These are phyloP conservation scores for Mesorhabditis sp. DNA, from an alignment of 2,888 invertebrate genomes.

Conservation along the genomic window DNA sequence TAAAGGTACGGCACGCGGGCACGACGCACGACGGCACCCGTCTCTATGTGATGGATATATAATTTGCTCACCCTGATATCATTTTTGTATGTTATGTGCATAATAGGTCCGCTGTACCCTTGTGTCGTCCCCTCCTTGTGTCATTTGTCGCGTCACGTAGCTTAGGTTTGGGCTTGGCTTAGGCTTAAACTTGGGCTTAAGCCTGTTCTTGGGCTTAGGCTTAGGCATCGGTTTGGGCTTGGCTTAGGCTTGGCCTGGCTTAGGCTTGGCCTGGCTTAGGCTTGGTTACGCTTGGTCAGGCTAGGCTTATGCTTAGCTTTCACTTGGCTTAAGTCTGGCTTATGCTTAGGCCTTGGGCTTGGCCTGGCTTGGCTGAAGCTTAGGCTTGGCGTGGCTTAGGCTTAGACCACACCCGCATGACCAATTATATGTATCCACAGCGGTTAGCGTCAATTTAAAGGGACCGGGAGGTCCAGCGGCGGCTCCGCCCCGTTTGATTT, in stretches of 20 bases:
- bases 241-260: background rate
- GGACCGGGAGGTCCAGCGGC: no score
- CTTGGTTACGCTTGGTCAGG: background rate
- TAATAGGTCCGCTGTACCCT: background rate
- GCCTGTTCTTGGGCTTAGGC: no score
- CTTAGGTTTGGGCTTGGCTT: background rate
- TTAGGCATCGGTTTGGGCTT: background rate
- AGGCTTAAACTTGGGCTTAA: background rate
- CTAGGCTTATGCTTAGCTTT: background rate
- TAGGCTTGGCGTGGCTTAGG: background rate
- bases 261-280: no score
- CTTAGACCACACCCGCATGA: no score
- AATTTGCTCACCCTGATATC: background rate
- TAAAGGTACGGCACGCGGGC: conserved; percentile 1
- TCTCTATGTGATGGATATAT: conserved; percentile 1
- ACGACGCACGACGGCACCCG: background rate
- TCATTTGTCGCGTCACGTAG: background rate
- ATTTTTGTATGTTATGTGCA: background rate
- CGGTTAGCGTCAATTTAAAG: no score
- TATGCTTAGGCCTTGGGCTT: background rate
- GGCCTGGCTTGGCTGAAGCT: background rate
- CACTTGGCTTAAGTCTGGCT: background rate
- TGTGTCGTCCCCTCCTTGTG: background rate
- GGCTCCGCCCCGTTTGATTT: no score
- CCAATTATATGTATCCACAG: no score